Base-by-base conservation (phyloP, 2,888 invertebrate species). In the Andrena marginata region DNA sequence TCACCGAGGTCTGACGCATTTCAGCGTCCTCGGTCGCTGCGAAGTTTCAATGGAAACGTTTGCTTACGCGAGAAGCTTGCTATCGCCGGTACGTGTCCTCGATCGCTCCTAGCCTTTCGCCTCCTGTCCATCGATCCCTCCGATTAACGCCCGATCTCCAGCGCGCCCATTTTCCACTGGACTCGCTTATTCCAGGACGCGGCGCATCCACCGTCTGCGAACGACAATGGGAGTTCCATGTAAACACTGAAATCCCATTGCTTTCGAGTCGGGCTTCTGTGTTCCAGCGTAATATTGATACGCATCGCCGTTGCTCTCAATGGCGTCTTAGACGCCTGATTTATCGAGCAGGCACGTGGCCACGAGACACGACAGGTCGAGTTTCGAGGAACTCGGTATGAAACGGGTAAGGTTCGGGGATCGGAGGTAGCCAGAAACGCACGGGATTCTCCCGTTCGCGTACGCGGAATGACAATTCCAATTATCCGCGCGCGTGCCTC, bases 11-110 rank as follows among this genome's bases (percentile, higher is more conserved):
- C 42, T 16, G 56, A 56, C 56, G 56, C 23, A 20, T 56, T 56
- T 56, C 23, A 8, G 56, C 26, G 48, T 33, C 74, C 73, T 33
- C 26, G 60, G 76, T 69, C 76, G 69, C 69, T 65, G 68, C 68
- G 59, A 74, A 74, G 74, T 77, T 74, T 84, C 70, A 84, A 81
- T 84, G 83, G 77, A 77, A 73, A 71, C 74, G 70, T 84, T 74
- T 74, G 70, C 74, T 83, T 77, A 77, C 74, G 77, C 73, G 77
- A 82, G 76, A 33, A 29, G 6, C 48, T 20, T 20, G 56, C 76
- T 73, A 69, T 80, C 79, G 74, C 56, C 70, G 42, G 23, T 10
- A 42, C 20, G 42, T 31, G 49, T 56, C 48, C 29, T 59, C 64
- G 63, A 59, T 48, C 26, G 35, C 33, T 48, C 5, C 54, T 20